These are phyloP conservation scores for Myanophis thanlyinensis DNA, from an alignment of 2,113 vertebrate species.

Conservation along the genomic window DNA sequence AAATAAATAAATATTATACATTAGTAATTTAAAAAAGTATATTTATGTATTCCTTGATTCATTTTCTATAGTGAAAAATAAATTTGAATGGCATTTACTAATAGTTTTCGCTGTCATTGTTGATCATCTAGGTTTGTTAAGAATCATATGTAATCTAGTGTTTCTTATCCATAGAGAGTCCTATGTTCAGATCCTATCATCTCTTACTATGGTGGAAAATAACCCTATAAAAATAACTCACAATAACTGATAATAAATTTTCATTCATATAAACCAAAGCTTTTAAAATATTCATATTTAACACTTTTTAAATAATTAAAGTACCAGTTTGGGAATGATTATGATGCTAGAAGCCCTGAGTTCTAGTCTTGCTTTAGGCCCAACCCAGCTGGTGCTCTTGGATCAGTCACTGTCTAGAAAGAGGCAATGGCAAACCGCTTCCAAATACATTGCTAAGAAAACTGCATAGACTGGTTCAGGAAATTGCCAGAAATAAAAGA, in stretches of 20 bases:
- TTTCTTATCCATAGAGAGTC: neutral
- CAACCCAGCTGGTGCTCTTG: neutral
- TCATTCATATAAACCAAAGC: neutral
- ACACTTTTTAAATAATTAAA: neutral
- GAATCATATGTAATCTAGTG: neutral
- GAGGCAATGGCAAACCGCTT: neutral
- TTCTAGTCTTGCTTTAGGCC: neutral
- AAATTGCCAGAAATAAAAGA: neutral
- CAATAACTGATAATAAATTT: neutral
- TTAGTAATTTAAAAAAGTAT: neutral
- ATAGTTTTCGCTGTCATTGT: neutral
- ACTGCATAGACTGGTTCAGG: neutral
- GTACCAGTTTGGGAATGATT: neutral
- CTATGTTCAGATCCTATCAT: neutral
- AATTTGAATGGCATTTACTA: neutral
- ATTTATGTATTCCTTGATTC: neutral
- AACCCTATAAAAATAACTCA: neutral
- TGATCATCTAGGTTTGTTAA: neutral
- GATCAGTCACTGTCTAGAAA: neutral
- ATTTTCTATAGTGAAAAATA: neutral
- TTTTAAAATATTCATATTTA: neutral
- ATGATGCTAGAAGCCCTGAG: neutral
- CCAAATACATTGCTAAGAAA: no score
- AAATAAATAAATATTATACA: neutral
- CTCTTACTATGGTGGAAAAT: neutral